Percentiles rank a stretch among this genome's conserved stretches.
Conservation (phyloP, 2,113 vertebrate species). For the Melanerpes aurifrons region DNA sequence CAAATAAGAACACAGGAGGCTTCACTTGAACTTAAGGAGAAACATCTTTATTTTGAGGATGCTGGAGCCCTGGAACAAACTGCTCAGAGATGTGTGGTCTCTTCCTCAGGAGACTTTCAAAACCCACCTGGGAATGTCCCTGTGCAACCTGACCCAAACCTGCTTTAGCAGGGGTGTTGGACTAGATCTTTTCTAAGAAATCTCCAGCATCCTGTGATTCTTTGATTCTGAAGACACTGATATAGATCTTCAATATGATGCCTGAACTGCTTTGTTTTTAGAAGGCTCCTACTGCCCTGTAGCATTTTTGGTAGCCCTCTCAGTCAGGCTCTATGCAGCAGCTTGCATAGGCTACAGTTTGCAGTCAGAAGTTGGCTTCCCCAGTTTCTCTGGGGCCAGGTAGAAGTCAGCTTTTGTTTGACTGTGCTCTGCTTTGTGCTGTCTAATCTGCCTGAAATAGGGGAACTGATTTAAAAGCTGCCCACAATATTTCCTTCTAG, state of each 20-base stretch:
- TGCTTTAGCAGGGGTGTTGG: too few relatives aligned
- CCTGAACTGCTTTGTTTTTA: neutral
- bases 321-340: neutral
- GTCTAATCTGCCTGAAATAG: neutral
- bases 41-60: too few relatives aligned
- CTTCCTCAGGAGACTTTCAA: too few relatives aligned
- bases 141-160: too few relatives aligned
- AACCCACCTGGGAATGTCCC: too few relatives aligned
- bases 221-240: neutral
- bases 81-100: too few relatives aligned
- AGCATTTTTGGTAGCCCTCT: neutral
- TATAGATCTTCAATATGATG: neutral
- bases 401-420: neutral
- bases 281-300: neutral
- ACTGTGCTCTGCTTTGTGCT: neutral
- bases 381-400: neutral
- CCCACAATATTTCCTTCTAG: neutral
- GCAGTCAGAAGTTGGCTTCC: neutral
- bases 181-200: too few relatives aligned
- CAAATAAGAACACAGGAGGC: too few relatives aligned
- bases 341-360: neutral
- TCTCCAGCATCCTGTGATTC: too few relatives aligned
- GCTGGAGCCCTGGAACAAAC: too few relatives aligned
- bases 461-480: neutral
- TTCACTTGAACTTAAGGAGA: too few relatives aligned